Evolutionary conservation across 2,113 vertebrate species (phyloP), one percentile per base, ranked within the genome.

Genomic region (Oreochromis tanganicae): DNA sequence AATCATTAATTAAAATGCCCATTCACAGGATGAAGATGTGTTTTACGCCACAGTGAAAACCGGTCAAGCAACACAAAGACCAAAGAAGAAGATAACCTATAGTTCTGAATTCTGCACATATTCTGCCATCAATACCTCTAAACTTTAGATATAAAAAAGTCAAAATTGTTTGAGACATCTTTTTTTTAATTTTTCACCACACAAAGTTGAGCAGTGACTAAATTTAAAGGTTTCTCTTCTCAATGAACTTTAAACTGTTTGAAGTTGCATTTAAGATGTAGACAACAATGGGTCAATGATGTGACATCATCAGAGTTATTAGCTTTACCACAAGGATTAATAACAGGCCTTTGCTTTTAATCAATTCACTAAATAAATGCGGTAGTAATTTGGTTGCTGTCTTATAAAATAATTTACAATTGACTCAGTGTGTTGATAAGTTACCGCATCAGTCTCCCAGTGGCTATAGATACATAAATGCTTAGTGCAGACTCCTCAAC

Each of bases 11-110:
- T 63, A 36, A 75, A 48, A 75, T 48, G 41, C 21, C 14, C 9
- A 48, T 48, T 71, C 41, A 75, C 68, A 75, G 68, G 68, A 75
- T 19, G 41, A 75, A 75, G 41, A 48, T 48, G 68, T 73, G 68
- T 16, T 73, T 46, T 73, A 43, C 1, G 1, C 68, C 17, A 46
- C 41, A 73, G 68, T 27, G 21, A 43, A 46, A 73, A 73, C 41
- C 0, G 0, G 14, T 48, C 68, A 75, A 27, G 41, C 41, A 75
- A 46, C 41, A 17, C 68, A 75, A 46, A 75, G 68, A 75, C 13
- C 41, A 48, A 48, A 75, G 41, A 29, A 75, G 0, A 71, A 0
- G n/a, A 2, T 41, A 0, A 46, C 66, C 41, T 29, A 75, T 46
- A 48, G 7, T 27, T 75, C 41, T 46, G 41, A 46, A 27, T 75